Evolutionary conservation across 2,888 invertebrate genomes (phyloP), one percentile per base, ranked within the genome.

Genomic region (Bhutanitis thaidina): DNA sequence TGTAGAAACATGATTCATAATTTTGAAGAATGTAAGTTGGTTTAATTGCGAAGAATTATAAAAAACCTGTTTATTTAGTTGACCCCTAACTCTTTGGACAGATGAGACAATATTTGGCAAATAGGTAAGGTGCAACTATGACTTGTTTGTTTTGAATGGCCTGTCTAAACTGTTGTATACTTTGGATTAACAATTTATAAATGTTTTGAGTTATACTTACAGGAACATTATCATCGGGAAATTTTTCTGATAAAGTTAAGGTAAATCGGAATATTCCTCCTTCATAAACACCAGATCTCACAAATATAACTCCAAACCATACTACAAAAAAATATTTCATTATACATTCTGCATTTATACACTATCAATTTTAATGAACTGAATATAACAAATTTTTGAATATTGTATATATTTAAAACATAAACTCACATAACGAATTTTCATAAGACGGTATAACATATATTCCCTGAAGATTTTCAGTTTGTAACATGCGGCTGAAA

Each of bases 391-490:
- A 8, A 7, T 20, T 20, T 20, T 3, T 30, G 30, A 5, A 30
- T n/a, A 30, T 5, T 2, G 9, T 34, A 34, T n/a, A 34, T 34
- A 27, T 8, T 27, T 27, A 27, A 4, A 4, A 2, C 5, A 7
- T 14, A 34, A 56, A 92, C 93, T 93, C 91, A 96, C 96, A 72
- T 68, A 96, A 92, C 45, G 95, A 94, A 72, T 93, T 94, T 68
- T 94, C 93, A 69, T 94, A 94, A 40, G 98, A 97, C 51, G 98
- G 98, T 79, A 98, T 96, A 13, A 97, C 96, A 86, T 98, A 98
- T 53, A 98, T 92, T 43, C 98, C 97, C 67, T 94, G 94, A 60
- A 97, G 85, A 75, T 95, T 94, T 83, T 97, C 96, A 45, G 94
- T 94, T 72, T 94, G 93, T 59, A 97, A 82, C 92, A 95, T 94